Evolutionary conservation across 2,888 invertebrate genomes (phyloP).

Genomic region (Noctuana brunneofusca): DNA sequence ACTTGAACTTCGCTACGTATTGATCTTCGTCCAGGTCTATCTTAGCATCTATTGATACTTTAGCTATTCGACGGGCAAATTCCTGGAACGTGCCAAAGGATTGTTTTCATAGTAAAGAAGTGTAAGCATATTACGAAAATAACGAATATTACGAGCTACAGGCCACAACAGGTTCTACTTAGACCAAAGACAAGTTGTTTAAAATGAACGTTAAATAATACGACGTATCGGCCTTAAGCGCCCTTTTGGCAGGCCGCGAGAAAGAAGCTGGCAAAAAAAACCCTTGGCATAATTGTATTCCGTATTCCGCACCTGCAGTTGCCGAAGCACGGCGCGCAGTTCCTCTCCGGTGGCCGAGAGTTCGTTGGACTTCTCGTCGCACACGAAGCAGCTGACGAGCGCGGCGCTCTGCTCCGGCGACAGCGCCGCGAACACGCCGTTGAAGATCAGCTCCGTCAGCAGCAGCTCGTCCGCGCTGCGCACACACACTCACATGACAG

Average conservation of each 20-base stretch:
- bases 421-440: conserved; percentile 95
- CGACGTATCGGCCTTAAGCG: too few relatives aligned
- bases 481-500: neutral
- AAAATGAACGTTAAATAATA: too few relatives aligned
- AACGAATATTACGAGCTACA: too few relatives aligned
- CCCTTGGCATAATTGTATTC: too few relatives aligned
- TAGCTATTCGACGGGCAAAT: conserved; percentile 95
- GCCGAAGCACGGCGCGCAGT: conserved; percentile 92
- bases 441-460: conserved; percentile 98
- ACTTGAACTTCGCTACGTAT: conserved; percentile 96
- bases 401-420: conserved; percentile 92
- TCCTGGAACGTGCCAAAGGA: conserved; percentile 80
- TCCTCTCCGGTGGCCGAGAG: conserved; percentile 91
- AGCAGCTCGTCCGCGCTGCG: conserved; percentile 95
- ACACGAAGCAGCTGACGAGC: conserved; percentile 94
- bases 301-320: conserved; percentile 96
- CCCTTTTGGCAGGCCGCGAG: too few relatives aligned
- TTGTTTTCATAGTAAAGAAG: neutral
- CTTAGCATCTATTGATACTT: conserved; percentile 92
- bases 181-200: too few relatives aligned
- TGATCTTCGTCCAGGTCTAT: conserved; percentile 94
- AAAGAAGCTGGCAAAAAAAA: too few relatives aligned
- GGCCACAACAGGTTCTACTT: too few relatives aligned
- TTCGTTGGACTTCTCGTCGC: conserved; percentile 94
- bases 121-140: too few relatives aligned